Evolutionary conservation across 1,140 invertebrate genomes (phyloP).

Genomic region (Ostrea denselamellosa): DNA sequence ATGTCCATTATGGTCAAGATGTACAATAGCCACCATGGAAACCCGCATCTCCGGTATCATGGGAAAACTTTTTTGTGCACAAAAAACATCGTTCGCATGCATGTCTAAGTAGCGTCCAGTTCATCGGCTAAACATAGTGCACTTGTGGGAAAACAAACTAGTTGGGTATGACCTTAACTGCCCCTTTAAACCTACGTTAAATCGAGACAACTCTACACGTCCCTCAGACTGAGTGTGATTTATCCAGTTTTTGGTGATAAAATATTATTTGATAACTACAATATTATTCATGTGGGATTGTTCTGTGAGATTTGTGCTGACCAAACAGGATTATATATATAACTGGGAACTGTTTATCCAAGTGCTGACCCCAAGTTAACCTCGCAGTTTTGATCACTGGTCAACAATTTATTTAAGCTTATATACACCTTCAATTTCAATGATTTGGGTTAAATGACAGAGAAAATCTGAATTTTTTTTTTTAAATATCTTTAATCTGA

Average conservation of each 20-base stretch:
- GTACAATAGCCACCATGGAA: constrained; percentile 45
- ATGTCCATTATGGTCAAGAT: constrained; percentile 55
- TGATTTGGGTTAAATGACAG: constrained; percentile 10
- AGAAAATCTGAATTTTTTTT: background rate
- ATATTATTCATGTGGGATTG: background rate
- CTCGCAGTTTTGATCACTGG: constrained; percentile 33
- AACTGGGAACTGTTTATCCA: constrained; percentile 23
- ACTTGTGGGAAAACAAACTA: constrained; percentile 39
- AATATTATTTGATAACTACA: background rate
- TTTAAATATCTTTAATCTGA: constrained; percentile 37
- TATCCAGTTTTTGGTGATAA: background rate
- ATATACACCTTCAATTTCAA: constrained; percentile 28
- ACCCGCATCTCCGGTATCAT: constrained; percentile 44
- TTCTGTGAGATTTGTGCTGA: constrained; percentile 18
- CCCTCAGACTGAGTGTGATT: background rate
- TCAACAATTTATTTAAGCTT: constrained; percentile 40
- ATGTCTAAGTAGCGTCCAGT: constrained; percentile 36
- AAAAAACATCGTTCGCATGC: constrained; percentile 40
- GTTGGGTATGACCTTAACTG: constrained; percentile 36
- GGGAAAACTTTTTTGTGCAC: constrained; percentile 56
- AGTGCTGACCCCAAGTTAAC: constrained; percentile 34
- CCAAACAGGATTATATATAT: constrained; percentile 17
- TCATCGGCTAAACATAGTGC: constrained; percentile 26
- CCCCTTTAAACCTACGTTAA: constrained; percentile 27
- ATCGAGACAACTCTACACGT: background rate